A percentile compares a stretch with the other conserved stretches of the same genome.
Evolutionary conservation across 2,113 vertebrate species (phyloP).

Genomic region (Mesitornis unicolor): DNA sequence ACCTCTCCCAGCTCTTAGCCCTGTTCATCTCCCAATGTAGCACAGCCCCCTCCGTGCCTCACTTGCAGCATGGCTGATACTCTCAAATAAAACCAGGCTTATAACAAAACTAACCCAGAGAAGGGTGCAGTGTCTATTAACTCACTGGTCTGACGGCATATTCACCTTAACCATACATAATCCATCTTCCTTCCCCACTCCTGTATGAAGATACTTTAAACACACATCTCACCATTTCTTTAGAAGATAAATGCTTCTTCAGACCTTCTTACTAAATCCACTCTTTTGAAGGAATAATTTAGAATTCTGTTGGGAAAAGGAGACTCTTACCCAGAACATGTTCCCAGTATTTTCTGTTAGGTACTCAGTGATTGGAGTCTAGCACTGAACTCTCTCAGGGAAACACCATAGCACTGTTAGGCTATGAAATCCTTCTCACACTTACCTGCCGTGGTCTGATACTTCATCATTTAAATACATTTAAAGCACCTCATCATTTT

Average conservation of each 20-base stretch:
- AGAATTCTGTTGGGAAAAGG: not conserved
- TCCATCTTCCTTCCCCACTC: not conserved
- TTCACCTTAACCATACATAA: accelerated
- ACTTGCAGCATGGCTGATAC: not conserved
- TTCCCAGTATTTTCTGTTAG: not conserved
- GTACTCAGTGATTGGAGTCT: not conserved
- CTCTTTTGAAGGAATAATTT: not conserved
- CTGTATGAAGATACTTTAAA: not conserved
- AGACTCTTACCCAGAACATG: not conserved
- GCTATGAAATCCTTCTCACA: not conserved
- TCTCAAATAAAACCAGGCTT: not conserved
- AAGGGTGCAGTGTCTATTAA: not conserved
- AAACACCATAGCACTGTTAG: not conserved
- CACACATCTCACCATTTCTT: not conserved
- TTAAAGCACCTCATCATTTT: not conserved
- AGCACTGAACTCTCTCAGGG: not conserved
- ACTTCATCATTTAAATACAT: too few species aligned
- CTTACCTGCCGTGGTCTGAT: not conserved
- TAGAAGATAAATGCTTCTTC: not conserved
- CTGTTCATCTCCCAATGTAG: not conserved
- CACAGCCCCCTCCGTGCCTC: not conserved
- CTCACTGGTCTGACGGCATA: not conserved
- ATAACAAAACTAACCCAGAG: not conserved
- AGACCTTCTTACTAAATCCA: not conserved
- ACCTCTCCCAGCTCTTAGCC: not conserved